Percentiles rank a stretch among this genome's conserved stretches.
These are phyloP conservation scores for Acromyrmex heyeri DNA, from an alignment of 1,140 invertebrate genomes.

Conservation along the genomic window DNA sequence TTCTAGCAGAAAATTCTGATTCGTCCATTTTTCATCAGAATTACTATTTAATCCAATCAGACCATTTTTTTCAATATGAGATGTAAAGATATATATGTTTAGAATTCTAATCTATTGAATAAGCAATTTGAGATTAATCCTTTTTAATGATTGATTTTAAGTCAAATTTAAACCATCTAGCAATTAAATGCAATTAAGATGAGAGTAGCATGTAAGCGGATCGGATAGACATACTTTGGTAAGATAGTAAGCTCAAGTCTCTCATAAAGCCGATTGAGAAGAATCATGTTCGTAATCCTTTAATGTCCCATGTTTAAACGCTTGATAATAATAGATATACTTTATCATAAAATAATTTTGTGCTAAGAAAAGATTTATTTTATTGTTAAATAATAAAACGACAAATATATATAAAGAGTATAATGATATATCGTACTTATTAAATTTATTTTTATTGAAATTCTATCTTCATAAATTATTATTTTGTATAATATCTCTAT, in stretches of 20 bases:
- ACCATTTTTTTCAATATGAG: too few relatives aligned
- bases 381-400: background rate
- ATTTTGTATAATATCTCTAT: background rate
- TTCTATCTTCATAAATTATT: background rate
- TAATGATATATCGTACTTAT: background rate
- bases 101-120: background rate
- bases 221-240: slow-evolving; percentile 22
- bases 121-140: background rate
- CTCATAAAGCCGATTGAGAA: slow-evolving; percentile 36
- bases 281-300: slow-evolving; percentile 34
- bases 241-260: slow-evolving; percentile 14
- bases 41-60: too few relatives aligned
- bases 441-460: too few relatives aligned
- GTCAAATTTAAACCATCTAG: background rate
- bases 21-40: too few relatives aligned
- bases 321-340: background rate
- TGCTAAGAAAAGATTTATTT: background rate
- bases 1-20: too few relatives aligned
- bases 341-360: background rate
- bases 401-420: background rate
- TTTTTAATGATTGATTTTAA: background rate
- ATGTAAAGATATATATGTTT: background rate
- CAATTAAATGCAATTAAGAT: slow-evolving; percentile 48
- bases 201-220: slow-evolving; percentile 28
- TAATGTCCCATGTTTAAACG: slow-evolving; percentile 9